Base-by-base conservation (phyloP, 2,113 vertebrate species). In the Pelusios castaneus region DNA sequence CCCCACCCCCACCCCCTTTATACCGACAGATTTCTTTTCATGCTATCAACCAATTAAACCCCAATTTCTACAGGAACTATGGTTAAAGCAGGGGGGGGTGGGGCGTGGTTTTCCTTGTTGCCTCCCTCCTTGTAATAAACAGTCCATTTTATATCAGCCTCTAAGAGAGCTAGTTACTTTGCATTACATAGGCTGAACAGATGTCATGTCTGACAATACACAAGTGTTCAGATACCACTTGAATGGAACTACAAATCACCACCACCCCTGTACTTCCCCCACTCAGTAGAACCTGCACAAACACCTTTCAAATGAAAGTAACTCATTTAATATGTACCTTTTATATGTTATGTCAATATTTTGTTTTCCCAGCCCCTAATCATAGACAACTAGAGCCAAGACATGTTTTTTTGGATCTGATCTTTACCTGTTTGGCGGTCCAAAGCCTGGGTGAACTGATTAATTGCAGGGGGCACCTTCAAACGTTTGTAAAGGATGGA, bases 381-480 rank as follows among this genome's bases (percentile, higher is more conserved):
- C n/a, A 38, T 3, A 70, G 21, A 22, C n/a, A 22, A 76, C 73
- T 45, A 45, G 5, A 29, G 38, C 25, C 45, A 52, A 45, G 6
- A 52, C 17, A 11, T 24, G 24, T 27, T 7, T 22, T 47, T 21
- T 24, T 25, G 9, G 31, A 6, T 54, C n/a, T 29, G 12, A 22
- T 60, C 54, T 93, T 92, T 93, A 99, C 99, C 99, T 3, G 99
- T 99, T 93, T 99, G 99, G 22, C 99, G 99, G 94, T 99, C 99
- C 97, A 99, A 92, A 80, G 99, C 99, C 97, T 99, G 99, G 19
- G 99, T 99, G 97, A 99, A 99, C 98, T 99, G 99, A 98, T 99
- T 99, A 80, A 99, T 99, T 1, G 99, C 99, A 29, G 99, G 99
- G 45, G 99, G 99, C 51, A 99, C 99, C 97, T 99, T 99, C 79